phyloP scores from a whole-genome alignment of 2,888 invertebrate genomes.

The Athalia circularis region DNA sequence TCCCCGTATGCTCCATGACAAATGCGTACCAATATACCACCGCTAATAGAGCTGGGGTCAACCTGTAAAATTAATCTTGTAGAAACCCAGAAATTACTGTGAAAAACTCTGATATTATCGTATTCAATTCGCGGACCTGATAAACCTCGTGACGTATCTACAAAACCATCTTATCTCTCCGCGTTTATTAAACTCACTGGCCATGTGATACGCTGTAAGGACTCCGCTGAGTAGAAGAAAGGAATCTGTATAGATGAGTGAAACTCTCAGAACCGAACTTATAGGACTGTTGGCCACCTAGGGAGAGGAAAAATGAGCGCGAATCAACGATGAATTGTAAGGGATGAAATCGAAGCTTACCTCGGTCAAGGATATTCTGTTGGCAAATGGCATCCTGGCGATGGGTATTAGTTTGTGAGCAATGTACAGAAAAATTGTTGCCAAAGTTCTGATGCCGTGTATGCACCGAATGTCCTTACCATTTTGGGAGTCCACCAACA shows the following conservation, averaged over 20 bases:
- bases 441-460: conserved; percentile 82
- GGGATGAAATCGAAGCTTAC: conserved; percentile 67
- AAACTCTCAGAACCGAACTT: conserved; percentile 79
- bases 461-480: conserved; percentile 79
- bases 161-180: conserved; percentile 78
- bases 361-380: conserved; percentile 79
- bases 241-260: conserved; percentile 82
- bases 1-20: conserved; percentile 80
- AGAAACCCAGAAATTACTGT: conserved; percentile 38
- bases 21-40: conserved; percentile 82
- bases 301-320: background rate
- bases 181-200: conserved; percentile 76
- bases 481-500: conserved; percentile 76
- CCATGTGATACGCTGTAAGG: conserved; percentile 79
- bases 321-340: too few relatives aligned
- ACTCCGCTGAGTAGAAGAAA: conserved; percentile 82
- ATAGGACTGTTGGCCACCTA: conserved; percentile 78
- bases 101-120: conserved; percentile 18
- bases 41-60: conserved; percentile 80
- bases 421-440: conserved; percentile 79
- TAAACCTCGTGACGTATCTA: conserved; percentile 77
- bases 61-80: conserved; percentile 69
- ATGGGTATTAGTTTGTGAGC: conserved; percentile 82
- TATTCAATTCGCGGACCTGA: conserved; percentile 74
- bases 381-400: conserved; percentile 80